Evolutionary conservation across 2,888 invertebrate genomes (phyloP).

Genomic region (Drosophila pegasa): DNA sequence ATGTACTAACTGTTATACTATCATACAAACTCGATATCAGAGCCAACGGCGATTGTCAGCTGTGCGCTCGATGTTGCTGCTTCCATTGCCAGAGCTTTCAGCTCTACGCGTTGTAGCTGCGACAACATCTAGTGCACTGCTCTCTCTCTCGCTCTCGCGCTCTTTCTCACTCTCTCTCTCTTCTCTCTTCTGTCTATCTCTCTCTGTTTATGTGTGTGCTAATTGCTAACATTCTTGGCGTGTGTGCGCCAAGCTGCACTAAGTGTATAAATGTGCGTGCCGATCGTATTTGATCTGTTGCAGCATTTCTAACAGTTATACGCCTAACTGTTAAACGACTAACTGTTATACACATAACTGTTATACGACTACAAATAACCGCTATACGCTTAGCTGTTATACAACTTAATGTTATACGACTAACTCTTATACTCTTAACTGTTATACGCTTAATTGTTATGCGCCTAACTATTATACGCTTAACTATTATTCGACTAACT

Average conservation of each 20-base stretch:
- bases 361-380: no score
- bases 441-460: no score
- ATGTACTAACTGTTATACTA: conserved; percentile 15
- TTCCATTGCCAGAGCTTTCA: neutral
- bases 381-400: no score
- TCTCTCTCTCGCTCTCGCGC: conserved; percentile 1
- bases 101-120: neutral
- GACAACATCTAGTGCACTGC: neutral
- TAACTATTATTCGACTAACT: neutral
- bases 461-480: neutral
- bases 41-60: neutral
- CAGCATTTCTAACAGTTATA: conserved; percentile 16
- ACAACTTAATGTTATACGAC: no score
- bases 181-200: conserved; percentile 3
- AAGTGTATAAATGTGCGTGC: conserved; percentile 12
- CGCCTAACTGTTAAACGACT: neutral
- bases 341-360: neutral
- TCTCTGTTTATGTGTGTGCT: conserved; percentile 1
- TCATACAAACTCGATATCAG: conserved; percentile 1
- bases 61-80: conserved; percentile 8
- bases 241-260: conserved; percentile 21
- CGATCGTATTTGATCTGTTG: conserved; percentile 2
- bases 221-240: conserved; percentile 14
- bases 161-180: neutral
- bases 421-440: conserved; percentile 5